Evolutionary conservation across 2,888 invertebrate species (phyloP).

Genomic region (Sepioteuthis lessoniana): DNA sequence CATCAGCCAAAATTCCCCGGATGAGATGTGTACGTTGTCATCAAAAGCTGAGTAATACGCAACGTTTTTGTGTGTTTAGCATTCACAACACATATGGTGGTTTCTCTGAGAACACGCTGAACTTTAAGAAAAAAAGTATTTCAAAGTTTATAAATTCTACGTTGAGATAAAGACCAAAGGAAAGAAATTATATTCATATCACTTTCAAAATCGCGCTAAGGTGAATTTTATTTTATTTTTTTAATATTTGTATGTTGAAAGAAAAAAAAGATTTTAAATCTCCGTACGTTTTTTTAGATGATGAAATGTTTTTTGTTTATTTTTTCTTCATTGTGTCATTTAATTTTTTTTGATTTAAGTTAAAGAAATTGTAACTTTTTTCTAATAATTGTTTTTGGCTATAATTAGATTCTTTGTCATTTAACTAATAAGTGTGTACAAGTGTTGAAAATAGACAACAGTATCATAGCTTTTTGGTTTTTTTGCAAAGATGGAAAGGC

Average conservation of each 20-base stretch:
- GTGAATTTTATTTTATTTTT: neutral
- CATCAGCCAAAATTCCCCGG: constrained; percentile 11
- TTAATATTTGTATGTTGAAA: neutral
- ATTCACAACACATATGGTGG: neutral
- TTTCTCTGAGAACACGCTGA: neutral
- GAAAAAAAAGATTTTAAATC: neutral
- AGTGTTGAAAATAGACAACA: too few species aligned
- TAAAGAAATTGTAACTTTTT: too few species aligned
- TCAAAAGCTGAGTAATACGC: neutral
- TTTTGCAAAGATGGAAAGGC: too few species aligned
- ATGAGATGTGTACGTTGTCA: neutral
- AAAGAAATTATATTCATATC: neutral
- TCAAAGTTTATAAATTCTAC: neutral
- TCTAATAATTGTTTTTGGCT: too few species aligned
- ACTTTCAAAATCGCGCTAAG: neutral
- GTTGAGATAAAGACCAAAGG: neutral
- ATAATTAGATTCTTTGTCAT: too few species aligned
- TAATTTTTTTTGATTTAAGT: too few species aligned
- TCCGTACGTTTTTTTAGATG: too few species aligned
- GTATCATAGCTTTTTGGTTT: too few species aligned
- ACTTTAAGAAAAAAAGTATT: neutral
- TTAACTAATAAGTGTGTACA: too few species aligned
- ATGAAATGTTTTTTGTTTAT: too few species aligned
- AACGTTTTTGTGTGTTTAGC: neutral
- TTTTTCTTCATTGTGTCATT: too few species aligned